Evolutionary conservation across 35 echinoderm and acorn worm genomes (phyloP), one percentile per base, ranked within the genome.

Genomic region (Apostichopus californicus): DNA sequence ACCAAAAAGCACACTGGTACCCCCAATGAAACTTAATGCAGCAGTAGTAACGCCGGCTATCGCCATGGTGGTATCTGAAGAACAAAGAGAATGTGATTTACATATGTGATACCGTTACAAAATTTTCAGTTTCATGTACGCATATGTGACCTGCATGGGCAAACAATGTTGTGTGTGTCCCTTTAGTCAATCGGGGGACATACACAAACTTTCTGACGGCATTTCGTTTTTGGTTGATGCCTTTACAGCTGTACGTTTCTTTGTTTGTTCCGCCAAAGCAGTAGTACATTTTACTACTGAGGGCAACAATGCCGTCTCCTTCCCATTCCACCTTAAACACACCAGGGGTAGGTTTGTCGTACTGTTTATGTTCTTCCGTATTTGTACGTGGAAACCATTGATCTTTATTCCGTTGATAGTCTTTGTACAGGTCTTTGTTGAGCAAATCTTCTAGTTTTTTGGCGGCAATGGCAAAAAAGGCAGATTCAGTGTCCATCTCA

Each of bases 241-340:
- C 93, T 52, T 94, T 94, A 78, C 93, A 91, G 58, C 58, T 94
- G 57, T 56, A 94, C 21, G 81, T 90, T 9, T 80, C 93, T 61
- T 87, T 90, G 12, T 8, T 34, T 8, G 8, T 10, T 23, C 85
- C 85, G n/a, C 90, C 90, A 57, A 92, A 92, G 56, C 90, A 92
- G 90, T 83, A 92, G 22, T 92, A 92, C 60, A n/a, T n/a, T n/a
- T n/a, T n/a, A n/a, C n/a, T n/a, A n/a, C n/a, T 81, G 3, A 82
- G 56, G 7, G 90, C 90, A 6, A 92, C 21, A 6, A 92, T 92
- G 8, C 78, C 78, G 4, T 92, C 90, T 0, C 90, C 90, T 80
- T 92, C 90, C 90, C 78, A 92, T n/a, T 92, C 90, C 5, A 82
- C 78, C 25, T 83, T 92, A 24, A 92, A 92, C 10, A 92, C 23